Base-by-base conservation (phyloP, 2,888 invertebrate species). In the Machimus rusticus region DNA sequence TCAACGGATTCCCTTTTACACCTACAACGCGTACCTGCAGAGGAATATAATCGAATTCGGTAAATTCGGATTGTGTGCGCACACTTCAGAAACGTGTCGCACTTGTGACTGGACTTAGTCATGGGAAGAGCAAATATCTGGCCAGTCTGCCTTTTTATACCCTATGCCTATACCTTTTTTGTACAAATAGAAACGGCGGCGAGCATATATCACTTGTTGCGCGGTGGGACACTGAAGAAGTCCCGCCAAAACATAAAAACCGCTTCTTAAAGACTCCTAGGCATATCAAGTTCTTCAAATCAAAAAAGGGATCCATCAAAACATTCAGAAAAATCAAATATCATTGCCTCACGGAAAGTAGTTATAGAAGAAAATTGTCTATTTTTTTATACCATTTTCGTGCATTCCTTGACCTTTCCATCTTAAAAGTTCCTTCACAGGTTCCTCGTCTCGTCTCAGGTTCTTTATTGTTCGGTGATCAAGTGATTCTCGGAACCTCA, bases 51-150 rank as follows among this genome's bases (percentile, higher is more conserved):
- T 82, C 82, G 57, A 82, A 57, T 23, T 57, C 82, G 39, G 57
- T 82, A 82, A 82, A 57, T 82, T 82, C 34, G 55, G 37, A 82
- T 82, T 82, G 66, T 82, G 82, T 57, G 82, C 82, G 37, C 82
- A 82, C 82, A 82, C 82, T 82, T 37, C 82, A 82, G 82, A 82
- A 82, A 57, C 82, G 82, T 82, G 82, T 82, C 82, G 37, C 57
- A 31, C 82, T 82, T 82, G 82, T 66, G 82, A 66, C 82, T 66
- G 46, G 46, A 46, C 43, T 39, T 31, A 23, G 66, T 12, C 28
- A 66, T 66, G 66, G 66, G 66, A 66, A 66, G 78, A 51, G 31
- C 51, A 79, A 46, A 79, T 79, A 51, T 28, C 46, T 51, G 46
- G 23, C 46, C 12, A 57, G 57, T 19, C 1, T 28, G 23, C 51